These are phyloP conservation scores for Megaleporinus macrocephalus DNA, from an alignment of 2,113 vertebrate genomes.

Conservation along the genomic window DNA sequence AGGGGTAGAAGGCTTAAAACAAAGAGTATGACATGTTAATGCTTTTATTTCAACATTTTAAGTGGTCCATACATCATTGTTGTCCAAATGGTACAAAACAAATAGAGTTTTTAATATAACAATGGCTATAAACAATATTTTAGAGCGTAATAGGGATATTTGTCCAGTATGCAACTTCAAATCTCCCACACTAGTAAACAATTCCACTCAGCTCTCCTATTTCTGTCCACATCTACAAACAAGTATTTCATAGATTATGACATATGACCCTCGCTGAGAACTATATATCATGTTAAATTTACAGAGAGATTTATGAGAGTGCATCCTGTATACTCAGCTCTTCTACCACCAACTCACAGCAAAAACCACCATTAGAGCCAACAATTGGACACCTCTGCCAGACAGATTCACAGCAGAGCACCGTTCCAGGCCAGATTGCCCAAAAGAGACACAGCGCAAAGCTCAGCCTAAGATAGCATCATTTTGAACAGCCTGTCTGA, in stretches of 20 bases:
- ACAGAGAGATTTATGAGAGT: neutral
- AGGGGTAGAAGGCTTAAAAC: no score
- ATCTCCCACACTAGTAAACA: neutral
- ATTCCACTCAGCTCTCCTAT: neutral
- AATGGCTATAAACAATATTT: neutral
- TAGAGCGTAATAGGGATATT: neutral
- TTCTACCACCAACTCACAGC: neutral
- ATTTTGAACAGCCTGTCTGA: neutral
- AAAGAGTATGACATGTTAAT: no score
- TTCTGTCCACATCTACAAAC: neutral
- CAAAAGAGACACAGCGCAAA: conserved; percentile 5
- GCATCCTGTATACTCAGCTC: neutral
- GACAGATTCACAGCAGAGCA: conserved; percentile 10
- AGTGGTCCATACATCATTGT: no score
- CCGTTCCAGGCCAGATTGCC: neutral
- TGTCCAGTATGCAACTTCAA: neutral
- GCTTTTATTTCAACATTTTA: no score
- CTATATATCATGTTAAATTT: neutral
- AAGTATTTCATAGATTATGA: conserved; percentile 11
- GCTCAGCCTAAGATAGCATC: neutral
- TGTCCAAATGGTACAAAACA: no score
- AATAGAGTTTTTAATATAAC: no score
- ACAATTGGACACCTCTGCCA: neutral
- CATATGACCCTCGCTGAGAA: conserved; percentile 9
- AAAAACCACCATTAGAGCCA: neutral